Conservation (phyloP, 2,797 vertebrate genomes). For the Peromyscus eremicus region DNA sequence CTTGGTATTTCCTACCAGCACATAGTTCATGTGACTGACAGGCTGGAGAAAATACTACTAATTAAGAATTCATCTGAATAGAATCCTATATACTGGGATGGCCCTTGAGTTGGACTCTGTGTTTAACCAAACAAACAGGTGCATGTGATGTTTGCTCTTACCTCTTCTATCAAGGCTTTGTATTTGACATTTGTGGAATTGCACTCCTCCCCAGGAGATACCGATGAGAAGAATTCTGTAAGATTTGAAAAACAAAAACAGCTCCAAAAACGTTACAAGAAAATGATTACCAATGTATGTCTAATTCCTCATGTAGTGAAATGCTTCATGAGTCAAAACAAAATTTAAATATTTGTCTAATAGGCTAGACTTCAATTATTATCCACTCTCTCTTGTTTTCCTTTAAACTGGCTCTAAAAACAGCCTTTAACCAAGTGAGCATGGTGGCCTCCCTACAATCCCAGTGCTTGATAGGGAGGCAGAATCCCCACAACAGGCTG, state of each 20-base stretch:
- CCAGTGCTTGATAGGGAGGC: too few relatives aligned
- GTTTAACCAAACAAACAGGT: slow-evolving; percentile 13
- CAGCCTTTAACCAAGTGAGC: background rate
- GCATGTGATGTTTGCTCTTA: background rate
- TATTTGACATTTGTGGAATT: background rate
- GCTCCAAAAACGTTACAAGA: background rate
- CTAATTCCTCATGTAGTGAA: slow-evolving; percentile 1
- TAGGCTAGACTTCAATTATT: background rate
- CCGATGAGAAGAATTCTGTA: background rate
- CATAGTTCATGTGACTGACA: background rate
- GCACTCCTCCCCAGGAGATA: background rate
- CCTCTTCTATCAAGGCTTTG: background rate
- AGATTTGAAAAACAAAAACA: background rate
- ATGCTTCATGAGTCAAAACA: background rate
- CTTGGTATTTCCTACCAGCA: background rate
- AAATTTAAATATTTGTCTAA: slow-evolving; percentile 15
- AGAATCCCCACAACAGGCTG: background rate
- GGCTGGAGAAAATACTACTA: background rate
- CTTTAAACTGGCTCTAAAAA: slow-evolving; percentile 1
- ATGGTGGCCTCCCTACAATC: too few relatives aligned
- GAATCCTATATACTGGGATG: background rate
- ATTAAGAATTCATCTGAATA: slow-evolving; percentile 35
- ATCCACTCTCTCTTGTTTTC: background rate
- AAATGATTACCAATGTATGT: background rate
- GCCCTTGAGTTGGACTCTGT: background rate